Evolutionary conservation across 2,888 invertebrate genomes (phyloP).

Genomic region (Chrysolina americana): DNA sequence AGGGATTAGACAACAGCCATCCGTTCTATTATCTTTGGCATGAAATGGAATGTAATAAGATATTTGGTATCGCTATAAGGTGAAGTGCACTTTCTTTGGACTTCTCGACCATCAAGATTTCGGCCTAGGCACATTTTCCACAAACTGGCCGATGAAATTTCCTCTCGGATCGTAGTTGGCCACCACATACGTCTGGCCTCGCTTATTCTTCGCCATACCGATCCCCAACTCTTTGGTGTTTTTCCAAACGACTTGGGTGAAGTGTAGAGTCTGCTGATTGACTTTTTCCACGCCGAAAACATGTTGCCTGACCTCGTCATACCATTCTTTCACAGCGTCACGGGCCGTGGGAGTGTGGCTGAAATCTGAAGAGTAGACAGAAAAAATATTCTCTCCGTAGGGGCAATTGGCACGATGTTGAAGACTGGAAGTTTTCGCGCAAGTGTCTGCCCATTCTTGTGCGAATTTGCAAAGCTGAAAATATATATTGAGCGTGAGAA

Average conservation of each 20-base stretch:
- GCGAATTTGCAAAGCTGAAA: slow-evolving; percentile 75
- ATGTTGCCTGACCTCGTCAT: slow-evolving; percentile 73
- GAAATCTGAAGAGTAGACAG: slow-evolving; percentile 73
- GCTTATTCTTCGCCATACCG: slow-evolving; percentile 79
- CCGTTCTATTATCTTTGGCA: slow-evolving; percentile 30
- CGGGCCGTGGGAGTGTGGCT: slow-evolving; percentile 71
- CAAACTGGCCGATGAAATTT: slow-evolving; percentile 81
- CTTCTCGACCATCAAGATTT: slow-evolving; percentile 58
- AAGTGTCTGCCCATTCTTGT: slow-evolving; percentile 81
- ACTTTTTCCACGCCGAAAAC: slow-evolving; percentile 74
- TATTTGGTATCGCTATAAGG: slow-evolving; percentile 37
- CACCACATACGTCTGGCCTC: slow-evolving; percentile 87
- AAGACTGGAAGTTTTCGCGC: slow-evolving; percentile 77
- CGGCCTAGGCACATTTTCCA: slow-evolving; percentile 77
- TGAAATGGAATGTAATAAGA: slow-evolving; percentile 18
- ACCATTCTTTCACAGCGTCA: slow-evolving; percentile 75
- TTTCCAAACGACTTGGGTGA: slow-evolving; percentile 80
- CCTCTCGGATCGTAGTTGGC: slow-evolving; percentile 89
- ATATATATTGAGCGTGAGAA: slow-evolving; percentile 14
- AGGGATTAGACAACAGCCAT: neutral
- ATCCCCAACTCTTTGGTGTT: slow-evolving; percentile 79
- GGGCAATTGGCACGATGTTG: slow-evolving; percentile 77
- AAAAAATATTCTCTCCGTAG: slow-evolving; percentile 77
- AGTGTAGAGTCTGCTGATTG: slow-evolving; percentile 64
- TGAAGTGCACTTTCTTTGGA: slow-evolving; percentile 45